Percentiles rank a stretch among this genome's conserved stretches.
These are phyloP conservation scores for Chaetophractus vellerosus DNA, from an alignment of 2,797 vertebrate genomes.

Conservation along the genomic window DNA sequence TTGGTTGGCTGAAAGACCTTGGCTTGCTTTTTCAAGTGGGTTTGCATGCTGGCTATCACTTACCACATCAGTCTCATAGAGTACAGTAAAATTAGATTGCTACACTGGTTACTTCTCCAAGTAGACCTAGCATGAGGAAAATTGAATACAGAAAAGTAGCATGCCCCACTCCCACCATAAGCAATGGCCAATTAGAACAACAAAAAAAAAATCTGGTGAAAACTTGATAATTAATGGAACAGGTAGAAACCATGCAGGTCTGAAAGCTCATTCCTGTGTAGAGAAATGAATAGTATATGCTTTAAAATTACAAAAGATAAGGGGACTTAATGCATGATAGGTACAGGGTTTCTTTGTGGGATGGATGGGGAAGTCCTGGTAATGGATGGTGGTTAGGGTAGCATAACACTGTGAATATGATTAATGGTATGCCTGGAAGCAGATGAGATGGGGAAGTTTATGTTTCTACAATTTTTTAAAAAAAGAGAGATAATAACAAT, in stretches of 20 bases:
- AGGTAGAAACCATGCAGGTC: background rate
- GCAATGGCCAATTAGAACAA: background rate
- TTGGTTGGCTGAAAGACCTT: too few relatives aligned
- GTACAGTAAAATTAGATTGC: background rate
- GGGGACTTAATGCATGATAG: too few relatives aligned
- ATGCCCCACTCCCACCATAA: background rate
- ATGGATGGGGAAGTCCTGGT: too few relatives aligned
- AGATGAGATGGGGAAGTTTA: too few relatives aligned
- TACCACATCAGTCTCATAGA: background rate
- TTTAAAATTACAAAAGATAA: slow-evolving; percentile 25
- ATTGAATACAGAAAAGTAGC: background rate
- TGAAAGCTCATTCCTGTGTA: background rate
- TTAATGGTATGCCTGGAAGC: too few relatives aligned
- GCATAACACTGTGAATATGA: too few relatives aligned
- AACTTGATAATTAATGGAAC: background rate
- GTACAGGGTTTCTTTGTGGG: too few relatives aligned
- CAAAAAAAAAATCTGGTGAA: background rate
- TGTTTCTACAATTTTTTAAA: too few relatives aligned
- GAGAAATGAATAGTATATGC: background rate
- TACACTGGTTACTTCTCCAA: background rate
- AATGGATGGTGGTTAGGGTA: too few relatives aligned
- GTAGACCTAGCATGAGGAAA: background rate
- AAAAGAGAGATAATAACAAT: too few relatives aligned
- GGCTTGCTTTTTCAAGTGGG: background rate
- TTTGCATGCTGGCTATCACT: background rate